Percentiles rank a stretch among this genome's conserved stretches.
These are phyloP conservation scores for Ectropis crepuscularia DNA, from an alignment of 2,888 invertebrate species.

Conservation along the genomic window DNA sequence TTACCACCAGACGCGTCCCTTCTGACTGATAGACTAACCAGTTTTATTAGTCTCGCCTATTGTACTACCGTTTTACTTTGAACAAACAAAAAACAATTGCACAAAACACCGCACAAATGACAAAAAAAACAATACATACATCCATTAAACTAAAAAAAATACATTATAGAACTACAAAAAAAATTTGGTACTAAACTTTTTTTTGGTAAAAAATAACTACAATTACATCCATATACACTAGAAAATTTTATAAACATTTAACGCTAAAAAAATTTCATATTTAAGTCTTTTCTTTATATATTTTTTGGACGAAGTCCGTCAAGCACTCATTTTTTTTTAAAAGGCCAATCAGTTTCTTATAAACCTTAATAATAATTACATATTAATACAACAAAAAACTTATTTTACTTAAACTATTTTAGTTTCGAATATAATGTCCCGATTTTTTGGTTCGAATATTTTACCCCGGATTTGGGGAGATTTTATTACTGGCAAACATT, in stretches of 20 bases:
- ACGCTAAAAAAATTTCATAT: constrained; percentile 69
- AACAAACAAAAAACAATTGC: too few species aligned
- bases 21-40: too few species aligned
- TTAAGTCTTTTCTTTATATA: constrained; percentile 75
- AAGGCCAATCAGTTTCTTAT: constrained; percentile 72
- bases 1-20: too few species aligned
- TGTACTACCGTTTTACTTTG: too few species aligned
- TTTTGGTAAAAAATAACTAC: constrained; percentile 43
- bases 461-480: constrained; percentile 32
- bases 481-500: constrained; percentile 31
- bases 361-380: constrained; percentile 48
- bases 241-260: constrained; percentile 49
- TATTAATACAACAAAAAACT: constrained; percentile 48
- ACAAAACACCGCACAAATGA: too few species aligned
- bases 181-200: constrained; percentile 10
- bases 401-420: constrained; percentile 44
- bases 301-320: constrained; percentile 74
- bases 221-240: constrained; percentile 40
- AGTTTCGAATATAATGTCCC: constrained; percentile 37
- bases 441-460: constrained; percentile 42
- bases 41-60: too few species aligned
- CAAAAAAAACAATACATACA: too few species aligned
- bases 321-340: constrained; percentile 72
- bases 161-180: neutral
- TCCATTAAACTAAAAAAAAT: too few species aligned